A percentile compares a stretch with the other conserved stretches of the same genome.
Evolutionary conservation across 2,113 vertebrate genomes (phyloP).

Genomic region (Clarias macrocephalus): DNA sequence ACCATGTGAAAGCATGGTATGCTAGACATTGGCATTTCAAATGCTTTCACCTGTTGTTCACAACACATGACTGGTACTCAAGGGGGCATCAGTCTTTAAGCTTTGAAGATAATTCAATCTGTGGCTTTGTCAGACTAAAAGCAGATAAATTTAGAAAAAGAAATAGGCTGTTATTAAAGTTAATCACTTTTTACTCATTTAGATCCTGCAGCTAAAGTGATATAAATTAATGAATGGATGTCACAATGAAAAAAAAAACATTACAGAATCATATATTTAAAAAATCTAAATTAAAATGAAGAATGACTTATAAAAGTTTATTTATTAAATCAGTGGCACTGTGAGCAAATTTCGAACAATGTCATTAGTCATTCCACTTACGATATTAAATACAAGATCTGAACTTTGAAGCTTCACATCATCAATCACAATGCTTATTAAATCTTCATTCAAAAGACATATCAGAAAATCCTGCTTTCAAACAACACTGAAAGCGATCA

Average conservation of each 20-base stretch:
- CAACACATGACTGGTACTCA: slow-evolving; percentile 19
- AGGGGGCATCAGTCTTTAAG: neutral
- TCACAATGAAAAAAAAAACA: neutral
- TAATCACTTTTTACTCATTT: neutral
- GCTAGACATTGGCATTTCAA: neutral
- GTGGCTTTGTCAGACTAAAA: neutral
- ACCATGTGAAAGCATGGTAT: neutral
- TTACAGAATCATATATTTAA: neutral
- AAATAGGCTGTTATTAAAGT: neutral
- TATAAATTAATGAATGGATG: neutral
- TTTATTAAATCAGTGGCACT: slow-evolving; percentile 17
- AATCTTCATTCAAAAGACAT: neutral
- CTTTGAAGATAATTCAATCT: neutral
- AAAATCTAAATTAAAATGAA: neutral
- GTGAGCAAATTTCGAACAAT: neutral
- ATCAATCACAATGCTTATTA: neutral
- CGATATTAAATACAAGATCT: slow-evolving; percentile 1
- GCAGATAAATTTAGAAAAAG: neutral
- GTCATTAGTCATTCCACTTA: neutral
- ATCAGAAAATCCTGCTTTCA: neutral
- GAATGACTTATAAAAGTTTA: slow-evolving; percentile 31
- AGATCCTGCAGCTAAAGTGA: neutral
- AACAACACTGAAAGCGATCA: neutral
- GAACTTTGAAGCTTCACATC: neutral
- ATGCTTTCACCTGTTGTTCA: slow-evolving; percentile 15